Conservation (phyloP, 2,113 vertebrate genomes). For the Triplophysa siluroides region DNA sequence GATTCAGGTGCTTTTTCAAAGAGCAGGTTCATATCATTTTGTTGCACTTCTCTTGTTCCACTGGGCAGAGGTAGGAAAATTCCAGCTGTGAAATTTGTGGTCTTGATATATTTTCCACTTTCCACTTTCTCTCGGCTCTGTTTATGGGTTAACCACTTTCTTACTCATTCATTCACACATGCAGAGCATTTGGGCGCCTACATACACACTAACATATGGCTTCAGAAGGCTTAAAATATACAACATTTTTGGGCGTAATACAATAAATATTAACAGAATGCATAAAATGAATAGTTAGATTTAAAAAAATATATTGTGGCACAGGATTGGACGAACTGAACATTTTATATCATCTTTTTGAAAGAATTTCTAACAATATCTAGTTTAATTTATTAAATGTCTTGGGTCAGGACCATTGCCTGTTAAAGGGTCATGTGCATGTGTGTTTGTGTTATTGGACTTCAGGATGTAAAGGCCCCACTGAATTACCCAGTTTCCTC, state of each 20-base stretch:
- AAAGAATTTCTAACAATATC: too few relatives aligned
- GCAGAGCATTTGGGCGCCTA: conserved; percentile 1
- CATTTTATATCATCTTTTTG: too few relatives aligned
- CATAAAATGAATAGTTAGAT: neutral
- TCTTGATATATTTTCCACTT: conserved; percentile 35
- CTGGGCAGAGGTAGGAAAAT: conserved; percentile 41
- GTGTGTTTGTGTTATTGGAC: neutral
- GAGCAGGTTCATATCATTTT: conserved; percentile 2
- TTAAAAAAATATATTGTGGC: too few relatives aligned
- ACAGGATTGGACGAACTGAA: too few relatives aligned
- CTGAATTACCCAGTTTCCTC: conserved; percentile 55
- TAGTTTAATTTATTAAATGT: neutral
- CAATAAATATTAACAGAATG: neutral
- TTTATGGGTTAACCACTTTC: conserved; percentile 44
- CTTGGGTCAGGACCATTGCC: neutral
- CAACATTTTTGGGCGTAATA: too few relatives aligned
- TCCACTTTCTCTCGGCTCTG: conserved; percentile 41
- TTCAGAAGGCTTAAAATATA: neutral
- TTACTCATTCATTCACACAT: conserved; percentile 24
- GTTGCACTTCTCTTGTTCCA: conserved; percentile 20
- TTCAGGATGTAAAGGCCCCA: conserved; percentile 50
- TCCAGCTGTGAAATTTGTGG: conserved; percentile 41
- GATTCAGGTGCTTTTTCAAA: neutral
- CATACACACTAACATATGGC: neutral
- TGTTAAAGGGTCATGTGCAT: conserved; percentile 4